Evolutionary conservation across 2,797 vertebrate genomes (phyloP), one percentile per base, ranked within the genome.

Genomic region (Craterocephalus amniculus): DNA sequence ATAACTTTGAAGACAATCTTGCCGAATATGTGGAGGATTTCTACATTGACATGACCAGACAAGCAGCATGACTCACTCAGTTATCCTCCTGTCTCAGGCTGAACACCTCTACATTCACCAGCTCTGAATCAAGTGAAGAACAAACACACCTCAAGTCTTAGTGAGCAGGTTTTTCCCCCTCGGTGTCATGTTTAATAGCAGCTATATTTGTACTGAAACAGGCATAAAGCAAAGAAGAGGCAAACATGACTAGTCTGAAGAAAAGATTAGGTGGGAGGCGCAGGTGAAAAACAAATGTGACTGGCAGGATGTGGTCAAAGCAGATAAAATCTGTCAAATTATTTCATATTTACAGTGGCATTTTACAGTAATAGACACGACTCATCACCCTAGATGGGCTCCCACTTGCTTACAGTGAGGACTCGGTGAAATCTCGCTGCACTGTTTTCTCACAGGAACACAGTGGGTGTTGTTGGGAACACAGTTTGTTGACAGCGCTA

Each of bases 381-480:
- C 0, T 22, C 12, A 1, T 22, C 70, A 66, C 43, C 43, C 67
- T 67, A 36, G 38, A 58, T 14, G 22, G 63, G 54, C 48, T 26
- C 40, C 34, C 65, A 55, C 60, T 31, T 48, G 60, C 55, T 43
- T 51, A 12, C 51, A 52, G 61, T 1, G 26, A 78, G 55, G 60
- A 78, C 29, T 16, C 29, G n/a, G 31, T 58, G 63, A 81, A 59
- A 58, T 70, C 72, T 76, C 51, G 11, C 69, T 74, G 56, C 12
- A 34, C 72, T 54, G 31, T 27, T 54, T 63, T 60, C 67, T 85
- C 76, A 65, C 74, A 69, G 80, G 74, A 81, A 80, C 77, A 72
- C 60, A 8, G 26, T 48, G 67, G 57, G 73, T 75, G 79, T 70
- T 61, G 61, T 18, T 45, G 49, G 49, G 74, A 55, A 63, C 76